Evolutionary conservation across 2,888 invertebrate genomes (phyloP), one percentile per base, ranked within the genome.

Genomic region (Andrena marginata): DNA sequence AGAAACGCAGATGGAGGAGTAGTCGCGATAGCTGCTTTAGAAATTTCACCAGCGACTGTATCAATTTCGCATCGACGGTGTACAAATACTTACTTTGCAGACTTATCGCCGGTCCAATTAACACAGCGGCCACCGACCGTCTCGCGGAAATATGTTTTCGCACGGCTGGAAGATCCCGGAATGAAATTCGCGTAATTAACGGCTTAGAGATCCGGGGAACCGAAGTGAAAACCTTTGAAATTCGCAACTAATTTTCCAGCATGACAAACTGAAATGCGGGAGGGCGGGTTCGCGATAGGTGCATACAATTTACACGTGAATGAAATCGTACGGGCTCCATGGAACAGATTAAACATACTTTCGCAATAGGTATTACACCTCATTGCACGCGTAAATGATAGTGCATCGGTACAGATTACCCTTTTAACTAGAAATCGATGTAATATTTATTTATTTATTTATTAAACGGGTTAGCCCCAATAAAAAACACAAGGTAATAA

Each of bases 101-200:
- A 67, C 70, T 75, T 74, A 80, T 56, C 69, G 63, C n/a, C 42
- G 74, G 20, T 49, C 54, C 49, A 67, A 56, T 81, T 81, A 81
- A 67, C 54, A 7, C 35, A 59, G 29, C 49, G 13, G 20, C 48
- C n/a, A 16, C 10, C 10, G 42, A 51, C 26, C 31, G 16, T 2
- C 3, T 20, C 31, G 29, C 16, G 8, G 71, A 54, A 77, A 77
- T 48, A 77, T 62, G 71, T 54, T 67, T 42, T 20, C 23, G 20
- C 60, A 26, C 60, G 48, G 65, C 3, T 77, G 62, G 8, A 62
- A 71, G 51, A 65, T 35, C 23, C 16, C 20, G 16, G 10, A 51
- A 80, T 26, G 64, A 71, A 71, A 67, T 65, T 71, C 60, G 2
- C 16, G 60, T n/a, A 77, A 65, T 79, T 70, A 80, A 71, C 51